Base-by-base conservation (phyloP, 2,888 invertebrate species). In the Geotrupes spiniger region DNA sequence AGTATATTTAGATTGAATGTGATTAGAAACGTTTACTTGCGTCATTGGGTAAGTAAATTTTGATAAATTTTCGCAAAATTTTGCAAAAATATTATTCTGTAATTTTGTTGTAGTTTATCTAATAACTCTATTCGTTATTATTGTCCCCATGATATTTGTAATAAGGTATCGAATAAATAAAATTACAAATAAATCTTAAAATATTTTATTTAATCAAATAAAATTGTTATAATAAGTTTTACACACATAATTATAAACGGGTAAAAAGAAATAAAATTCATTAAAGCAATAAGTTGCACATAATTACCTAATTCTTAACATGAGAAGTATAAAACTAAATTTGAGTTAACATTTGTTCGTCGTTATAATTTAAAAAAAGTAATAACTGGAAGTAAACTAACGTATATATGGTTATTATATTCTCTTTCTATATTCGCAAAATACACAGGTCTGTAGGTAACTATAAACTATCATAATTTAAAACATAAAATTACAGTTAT, bases 201-300 rank as follows among this genome's bases (percentile, higher is more conserved):
- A 56, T 49, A 53, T 58, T 57, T 56, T 59, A 56, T 56, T 46
- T 58, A 58, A 58, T 55, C 57, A 51, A 60, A 59, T 53, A 54
- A 54, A 53, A 53, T 47, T 51, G 52, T 53, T 56, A 55, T 51
- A 57, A 56, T 56, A 51, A 50, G 49, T 53, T 56, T 55, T 57
- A 58, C 55, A 54, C 56, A 57, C 57, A 50, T 60, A 39, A 52
- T 52, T 51, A 53, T 56, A 56, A 54, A 42, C 48, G 45, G 49
- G 49, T 51, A 51, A 46, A 51, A 53, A 42, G 52, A 51, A 49
- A 50, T 49, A 46, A 56, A 51, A 41, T 51, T 47, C 21, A 17
- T 26, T 17, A 44, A 46, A 51, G 42, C 36, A 46, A 36, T 39
- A 46, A 42, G 29, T 40, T 45, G 46, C 51, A 42, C 36, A 46